Evolutionary conservation across 2,797 vertebrate species (phyloP), one percentile per base, ranked within the genome.

Genomic region (Danio choprae): DNA sequence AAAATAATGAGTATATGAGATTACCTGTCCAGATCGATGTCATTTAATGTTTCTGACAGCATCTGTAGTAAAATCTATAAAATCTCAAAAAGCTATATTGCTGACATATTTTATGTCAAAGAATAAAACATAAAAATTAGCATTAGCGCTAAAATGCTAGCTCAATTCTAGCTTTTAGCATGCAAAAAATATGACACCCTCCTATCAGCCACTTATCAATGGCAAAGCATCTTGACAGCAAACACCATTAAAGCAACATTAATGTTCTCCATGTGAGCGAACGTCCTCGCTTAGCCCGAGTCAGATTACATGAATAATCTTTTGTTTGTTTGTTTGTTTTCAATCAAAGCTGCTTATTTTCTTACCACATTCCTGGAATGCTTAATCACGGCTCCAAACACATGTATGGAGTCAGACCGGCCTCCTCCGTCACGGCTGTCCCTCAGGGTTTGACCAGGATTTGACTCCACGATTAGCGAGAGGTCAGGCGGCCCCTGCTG

Each of bases 261-360:
- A 74, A 69, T 77, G 65, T 73, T 81, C 60, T 77, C 48, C 38
- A 18, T 58, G 55, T 64, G 80, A 74, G 74, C 15, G 59, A 77
- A 67, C 53, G 29, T 50, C 69, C 71, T 13, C 13, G 75, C 43
- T 62, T 76, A 82, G 79, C 81, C 22, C 0, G 10, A 53, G 50
- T 79, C 69, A 74, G 74, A 75, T 79, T 67, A 71, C 60, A 71
- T 67, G 62, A 80, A 79, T 16, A 77, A 78, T 80, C 82, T 65
- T 62, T 71, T 75, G 79, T 81, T 68, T 74, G 40, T 41, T 63
- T 60, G 59, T 56, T 76, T 76, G 56, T 75, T 59, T 29, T 71
- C 60, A 50, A 58, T 72, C 56, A 40, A 80, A 71, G 74, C 63
- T 36, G 64, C 63, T 81, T 81, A 81, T 74, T 74, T 74, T 58